Evolutionary conservation across 2,113 vertebrate genomes (phyloP).

Genomic region (Saccopteryx leptura): DNA sequence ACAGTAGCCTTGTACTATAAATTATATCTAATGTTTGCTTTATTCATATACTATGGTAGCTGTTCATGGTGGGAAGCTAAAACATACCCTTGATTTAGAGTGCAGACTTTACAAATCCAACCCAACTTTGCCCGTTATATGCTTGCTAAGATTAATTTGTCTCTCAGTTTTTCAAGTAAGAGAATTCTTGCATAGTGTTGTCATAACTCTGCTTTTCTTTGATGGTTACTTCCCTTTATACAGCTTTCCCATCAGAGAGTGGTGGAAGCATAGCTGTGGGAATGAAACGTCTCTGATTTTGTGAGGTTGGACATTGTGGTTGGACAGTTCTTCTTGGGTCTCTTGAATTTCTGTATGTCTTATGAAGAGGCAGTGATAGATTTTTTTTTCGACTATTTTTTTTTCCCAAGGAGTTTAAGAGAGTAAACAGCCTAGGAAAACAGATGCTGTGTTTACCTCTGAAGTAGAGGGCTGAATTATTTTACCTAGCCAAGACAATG

Average conservation of each 20-base stretch:
- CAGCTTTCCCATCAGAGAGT: background rate
- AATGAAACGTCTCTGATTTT: background rate
- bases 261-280: background rate
- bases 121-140: background rate
- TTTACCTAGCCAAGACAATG: background rate
- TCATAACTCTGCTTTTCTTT: background rate
- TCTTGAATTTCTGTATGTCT: background rate
- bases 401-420: background rate
- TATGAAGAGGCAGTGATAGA: too few species aligned
- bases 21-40: background rate
- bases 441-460: background rate
- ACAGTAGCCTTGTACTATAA: background rate
- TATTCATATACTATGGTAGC: background rate
- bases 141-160: constrained; percentile 6
- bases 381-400: background rate
- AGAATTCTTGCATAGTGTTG: background rate
- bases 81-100: background rate
- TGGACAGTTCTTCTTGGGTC: background rate
- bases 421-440: background rate
- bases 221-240: background rate
- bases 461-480: background rate
- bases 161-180: background rate
- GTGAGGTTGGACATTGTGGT: background rate
- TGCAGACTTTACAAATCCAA: background rate
- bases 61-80: constrained; percentile 9